These are phyloP conservation scores for Megaceryle torquata DNA, from an alignment of 2,113 vertebrate species.

Conservation along the genomic window DNA sequence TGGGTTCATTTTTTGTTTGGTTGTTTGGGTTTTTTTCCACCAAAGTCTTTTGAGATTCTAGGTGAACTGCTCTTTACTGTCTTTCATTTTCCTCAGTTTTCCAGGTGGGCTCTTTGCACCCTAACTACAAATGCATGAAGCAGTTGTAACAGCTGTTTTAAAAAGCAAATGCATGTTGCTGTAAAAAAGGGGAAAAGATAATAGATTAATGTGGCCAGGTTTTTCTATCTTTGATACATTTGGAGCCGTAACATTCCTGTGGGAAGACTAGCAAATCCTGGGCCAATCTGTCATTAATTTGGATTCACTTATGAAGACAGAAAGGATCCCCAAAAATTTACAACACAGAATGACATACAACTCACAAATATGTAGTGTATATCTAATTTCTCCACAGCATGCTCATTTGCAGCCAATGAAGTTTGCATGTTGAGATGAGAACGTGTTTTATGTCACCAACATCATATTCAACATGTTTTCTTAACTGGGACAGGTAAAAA, in stretches of 20 bases:
- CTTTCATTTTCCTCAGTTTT: not conserved
- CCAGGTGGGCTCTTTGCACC: not conserved
- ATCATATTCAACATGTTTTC: not conserved
- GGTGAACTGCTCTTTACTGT: not conserved
- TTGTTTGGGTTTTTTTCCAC: not conserved
- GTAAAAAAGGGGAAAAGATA: not conserved
- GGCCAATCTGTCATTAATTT: not conserved
- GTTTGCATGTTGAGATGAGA: not conserved
- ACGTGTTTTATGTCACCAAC: not conserved
- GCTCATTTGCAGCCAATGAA: not conserved
- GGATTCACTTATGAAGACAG: not conserved
- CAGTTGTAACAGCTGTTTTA: not conserved
- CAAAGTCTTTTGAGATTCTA: not conserved
- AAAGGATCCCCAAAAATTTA: not conserved
- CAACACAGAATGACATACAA: not conserved
- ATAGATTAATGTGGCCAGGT: not conserved
- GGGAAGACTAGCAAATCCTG: not conserved
- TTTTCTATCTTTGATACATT: not conserved
- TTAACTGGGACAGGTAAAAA: not conserved
- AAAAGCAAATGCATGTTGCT: not conserved
- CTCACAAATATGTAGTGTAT: too few relatives aligned
- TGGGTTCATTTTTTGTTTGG: too few relatives aligned
- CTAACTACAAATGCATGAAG: not conserved
- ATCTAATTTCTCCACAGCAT: not conserved
- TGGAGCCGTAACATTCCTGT: not conserved